Conservation (phyloP, 2,797 vertebrate species). For the Notolepis coatsorum region DNA sequence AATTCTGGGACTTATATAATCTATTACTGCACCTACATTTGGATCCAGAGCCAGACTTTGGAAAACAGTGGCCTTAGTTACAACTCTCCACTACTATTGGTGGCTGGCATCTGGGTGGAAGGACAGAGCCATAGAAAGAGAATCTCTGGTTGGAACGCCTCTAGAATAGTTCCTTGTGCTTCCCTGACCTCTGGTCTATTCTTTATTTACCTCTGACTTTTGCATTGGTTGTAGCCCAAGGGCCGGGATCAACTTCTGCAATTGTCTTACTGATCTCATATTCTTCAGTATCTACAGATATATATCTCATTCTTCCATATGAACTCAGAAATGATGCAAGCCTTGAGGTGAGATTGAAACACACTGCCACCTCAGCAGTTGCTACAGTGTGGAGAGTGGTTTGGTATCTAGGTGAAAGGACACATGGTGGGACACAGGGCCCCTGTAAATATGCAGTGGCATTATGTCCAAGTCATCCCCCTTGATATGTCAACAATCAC, state of each 20-base stretch:
- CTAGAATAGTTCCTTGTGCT: not conserved
- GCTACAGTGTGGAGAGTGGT: not conserved
- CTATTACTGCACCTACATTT: too few species aligned
- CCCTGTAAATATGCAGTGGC: not conserved
- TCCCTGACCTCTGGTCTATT: too few species aligned
- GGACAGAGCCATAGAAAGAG: conserved; percentile 40
- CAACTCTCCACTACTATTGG: conserved; percentile 10
- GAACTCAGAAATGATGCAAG: not conserved
- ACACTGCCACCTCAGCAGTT: not conserved
- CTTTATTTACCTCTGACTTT: too few species aligned
- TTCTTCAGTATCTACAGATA: not conserved
- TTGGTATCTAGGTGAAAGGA: conserved; percentile 46
- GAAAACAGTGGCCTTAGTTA: conserved; percentile 14
- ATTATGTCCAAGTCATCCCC: not conserved
- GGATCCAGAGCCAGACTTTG: too few species aligned
- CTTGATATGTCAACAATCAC: not conserved
- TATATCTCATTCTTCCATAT: not conserved
- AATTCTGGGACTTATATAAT: not conserved
- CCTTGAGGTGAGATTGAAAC: not conserved
- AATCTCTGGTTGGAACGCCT: not conserved
- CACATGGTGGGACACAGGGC: not conserved
- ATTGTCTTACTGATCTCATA: not conserved
- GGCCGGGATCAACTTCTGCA: not conserved
- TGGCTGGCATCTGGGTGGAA: conserved; percentile 61
- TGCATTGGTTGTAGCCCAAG: too few species aligned